A percentile compares a stretch with the other conserved stretches of the same genome.
phyloP scores from a whole-genome alignment of 2,888 invertebrate genomes.

The Chesias legatella region DNA sequence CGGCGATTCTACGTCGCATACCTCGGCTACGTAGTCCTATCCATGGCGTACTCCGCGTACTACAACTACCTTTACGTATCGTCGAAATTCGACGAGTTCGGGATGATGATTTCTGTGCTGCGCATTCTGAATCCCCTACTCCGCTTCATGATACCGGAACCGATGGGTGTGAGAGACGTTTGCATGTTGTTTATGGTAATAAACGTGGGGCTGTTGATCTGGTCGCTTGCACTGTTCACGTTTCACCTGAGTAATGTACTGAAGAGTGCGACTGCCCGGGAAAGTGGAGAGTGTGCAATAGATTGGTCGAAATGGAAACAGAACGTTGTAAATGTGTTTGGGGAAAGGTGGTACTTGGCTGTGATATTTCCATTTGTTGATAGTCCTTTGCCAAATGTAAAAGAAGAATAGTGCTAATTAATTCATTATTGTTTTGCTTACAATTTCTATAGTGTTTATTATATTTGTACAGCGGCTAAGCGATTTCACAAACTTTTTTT shows the following conservation, averaged over 20 bases:
- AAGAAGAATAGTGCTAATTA: constrained; percentile 4
- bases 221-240: constrained; percentile 38
- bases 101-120: constrained; percentile 33
- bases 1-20: constrained; percentile 90
- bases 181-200: constrained; percentile 43
- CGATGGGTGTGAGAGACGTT: constrained; percentile 40
- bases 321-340: constrained; percentile 86
- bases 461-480: too few species aligned
- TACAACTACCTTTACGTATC: constrained; percentile 84
- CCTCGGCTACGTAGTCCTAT: constrained; percentile 83
- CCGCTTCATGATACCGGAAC: constrained; percentile 35
- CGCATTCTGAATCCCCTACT: constrained; percentile 47
- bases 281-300: constrained; percentile 59
- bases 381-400: constrained; percentile 40
- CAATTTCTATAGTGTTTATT: too few species aligned
- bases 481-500: too few species aligned
- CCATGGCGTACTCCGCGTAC: constrained; percentile 82
- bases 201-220: constrained; percentile 42
- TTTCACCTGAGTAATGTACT: constrained; percentile 71
- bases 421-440: neutral
- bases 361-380: constrained; percentile 48
- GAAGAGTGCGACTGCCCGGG: constrained; percentile 72
- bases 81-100: constrained; percentile 40
- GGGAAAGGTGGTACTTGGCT: constrained; percentile 68
- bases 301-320: constrained; percentile 83